Base-by-base conservation (phyloP, 1,140 invertebrate genomes). In the Drosophila takahashii region DNA sequence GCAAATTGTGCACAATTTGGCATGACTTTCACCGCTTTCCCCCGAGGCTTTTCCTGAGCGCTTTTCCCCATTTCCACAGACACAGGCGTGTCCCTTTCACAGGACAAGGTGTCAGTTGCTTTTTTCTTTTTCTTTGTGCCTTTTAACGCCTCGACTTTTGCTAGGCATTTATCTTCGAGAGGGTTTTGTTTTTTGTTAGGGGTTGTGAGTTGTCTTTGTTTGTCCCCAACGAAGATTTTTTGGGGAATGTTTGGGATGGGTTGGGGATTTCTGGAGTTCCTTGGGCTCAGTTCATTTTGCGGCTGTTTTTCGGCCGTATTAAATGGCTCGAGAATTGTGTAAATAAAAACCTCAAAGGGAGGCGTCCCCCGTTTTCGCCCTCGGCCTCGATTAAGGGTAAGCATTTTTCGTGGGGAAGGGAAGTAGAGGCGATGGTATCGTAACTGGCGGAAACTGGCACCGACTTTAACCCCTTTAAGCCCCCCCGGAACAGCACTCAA, bases 211-310 rank as follows among this genome's bases (percentile, higher is more conserved):
- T 26, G 18, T 60, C 27, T 44, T 29, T 37, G 22, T 53, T 27
- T 70, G 64, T 70, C 67, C 32, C 64, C 67, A 8, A 70, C 48
- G 64, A 41, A 22, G 22, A 22, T 22, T 22, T 59, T 56, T 64
- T 64, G 42, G 62, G 26, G 26, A 70, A 47, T 70, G 44, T 47
- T 62, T 59, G 15, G 13, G 41, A 18, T 32, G 58, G 34, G 41
- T 18, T 32, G 58, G 34, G 44, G 32, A 26, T 29, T 71, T 52
- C 51, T 7, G 47, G 47, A 41, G 58, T 34, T 65, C 54, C 22
- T 22, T 69, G 56, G 74, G 71, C 70, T 64, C 41, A 84, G 79
- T 87, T 87, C 76, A 87, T 89, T 87, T 79, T 87, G 83, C 50
- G 83, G 83, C 83, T 57, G 64, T 32, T 70, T 70, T 70, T 70